Base-by-base conservation (phyloP, 2,113 vertebrate species). In the Coptodon bakossiorum region DNA sequence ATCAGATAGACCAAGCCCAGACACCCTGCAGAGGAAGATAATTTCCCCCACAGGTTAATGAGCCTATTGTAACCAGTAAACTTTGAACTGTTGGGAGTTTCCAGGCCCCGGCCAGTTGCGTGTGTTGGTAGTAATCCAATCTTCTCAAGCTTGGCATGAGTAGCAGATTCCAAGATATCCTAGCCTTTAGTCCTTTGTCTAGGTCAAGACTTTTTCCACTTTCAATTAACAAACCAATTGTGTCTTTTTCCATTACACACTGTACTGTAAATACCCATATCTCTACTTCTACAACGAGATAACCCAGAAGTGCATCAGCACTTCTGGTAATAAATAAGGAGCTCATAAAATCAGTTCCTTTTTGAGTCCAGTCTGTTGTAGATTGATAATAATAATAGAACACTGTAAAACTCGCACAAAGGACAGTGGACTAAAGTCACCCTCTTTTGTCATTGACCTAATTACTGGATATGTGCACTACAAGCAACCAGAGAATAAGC, bases 171-270 rank as follows among this genome's bases (percentile, higher is more conserved):
- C 73, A 78, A 12, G 45, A 78, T 34, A 52, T 13, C 73, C 73
- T 52, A 6, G 16, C 6, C 27, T 78, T 78, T 78, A n/a, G 45
- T 52, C 11, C 45, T 31, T 78, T n/a, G 43, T 52, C 27, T 78
- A 78, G 43, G 73, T 78, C 17, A 31, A 78, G 27, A 52, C 24
- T 31, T 19, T 78, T 31, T 78, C 43, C 71, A 76, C 71, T 50
- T 78, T 78, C 27, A 50, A 78, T 50, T 50, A 50, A 78, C 45
- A 52, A 78, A 78, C 27, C 16, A 50, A 50, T 9, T 10, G 24
- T 43, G 38, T 76, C 24, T 78, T 78, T 78, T 78, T 52, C 45
- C 71, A 52, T 31, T 52, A 31, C 43, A 78, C 73, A 3, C 45
- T 31, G 10, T 50, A 29, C 11, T 31, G 17, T 50, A 78, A 78